These are phyloP conservation scores for Gallinago nigripennis DNA, from an alignment of 2,797 vertebrate species.

Conservation along the genomic window DNA sequence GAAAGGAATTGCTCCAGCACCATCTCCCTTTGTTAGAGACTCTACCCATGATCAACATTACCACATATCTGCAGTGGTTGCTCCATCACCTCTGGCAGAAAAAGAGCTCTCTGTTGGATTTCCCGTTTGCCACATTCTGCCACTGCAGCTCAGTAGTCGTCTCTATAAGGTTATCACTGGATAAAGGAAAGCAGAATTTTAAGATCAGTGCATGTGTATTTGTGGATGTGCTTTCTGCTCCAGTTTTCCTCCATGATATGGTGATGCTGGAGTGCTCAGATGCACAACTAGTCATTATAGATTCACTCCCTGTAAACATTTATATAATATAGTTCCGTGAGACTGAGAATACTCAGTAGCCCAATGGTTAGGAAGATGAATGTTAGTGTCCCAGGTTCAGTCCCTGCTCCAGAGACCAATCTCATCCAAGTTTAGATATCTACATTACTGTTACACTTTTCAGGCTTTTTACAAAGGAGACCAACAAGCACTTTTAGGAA, in stretches of 20 bases:
- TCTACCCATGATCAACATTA: not conserved
- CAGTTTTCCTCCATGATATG: rapidly evolving
- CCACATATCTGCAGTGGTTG: not conserved
- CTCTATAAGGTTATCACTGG: not conserved
- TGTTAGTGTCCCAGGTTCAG: not conserved
- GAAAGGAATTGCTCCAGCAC: not conserved
- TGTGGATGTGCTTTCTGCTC: not conserved
- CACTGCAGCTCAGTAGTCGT: not conserved
- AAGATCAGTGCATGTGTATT: not conserved
- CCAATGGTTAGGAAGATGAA: not conserved
- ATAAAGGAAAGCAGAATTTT: not conserved
- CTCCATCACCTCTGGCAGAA: not conserved
- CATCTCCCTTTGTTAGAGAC: not conserved
- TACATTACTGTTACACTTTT: not conserved
- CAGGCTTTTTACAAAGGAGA: not conserved
- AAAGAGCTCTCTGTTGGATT: not conserved
- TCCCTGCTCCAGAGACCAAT: not conserved
- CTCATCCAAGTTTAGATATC: not conserved
- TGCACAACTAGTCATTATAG: not conserved
- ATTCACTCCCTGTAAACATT: not conserved
- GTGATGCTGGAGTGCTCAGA: not conserved
- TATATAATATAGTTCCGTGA: not conserved
- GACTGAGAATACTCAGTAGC: not conserved
- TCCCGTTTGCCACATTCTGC: not conserved
- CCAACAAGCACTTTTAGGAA: not conserved